phyloP scores from a whole-genome alignment of 53 echinoderm and acorn worm genomes.

The Holothuria scabra region DNA sequence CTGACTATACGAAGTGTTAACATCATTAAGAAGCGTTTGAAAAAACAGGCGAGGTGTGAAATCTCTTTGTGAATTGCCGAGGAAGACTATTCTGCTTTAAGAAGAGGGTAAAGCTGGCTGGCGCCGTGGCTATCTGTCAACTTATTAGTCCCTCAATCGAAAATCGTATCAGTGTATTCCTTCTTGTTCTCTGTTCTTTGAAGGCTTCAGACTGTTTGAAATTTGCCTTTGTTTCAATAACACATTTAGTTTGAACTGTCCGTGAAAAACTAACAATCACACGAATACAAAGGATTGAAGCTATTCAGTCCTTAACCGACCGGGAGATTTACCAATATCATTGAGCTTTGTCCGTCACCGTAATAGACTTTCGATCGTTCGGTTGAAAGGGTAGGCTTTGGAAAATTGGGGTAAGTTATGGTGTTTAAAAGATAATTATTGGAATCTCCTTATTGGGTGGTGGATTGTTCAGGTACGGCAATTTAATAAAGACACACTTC shows the following conservation, averaged over 20 bases:
- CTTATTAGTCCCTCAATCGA: constrained; percentile 73
- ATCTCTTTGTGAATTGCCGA: constrained; percentile 71
- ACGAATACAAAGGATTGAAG: constrained; percentile 6
- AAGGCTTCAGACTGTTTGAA: constrained; percentile 43
- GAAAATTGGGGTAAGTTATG: constrained; percentile 6
- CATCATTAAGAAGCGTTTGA: constrained; percentile 99
- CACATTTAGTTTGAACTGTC: constrained; percentile 47
- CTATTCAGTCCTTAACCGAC: too few species aligned
- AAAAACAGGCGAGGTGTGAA: constrained; percentile 99
- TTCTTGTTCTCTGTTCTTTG: constrained; percentile 2
- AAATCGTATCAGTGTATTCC: constrained; percentile 3
- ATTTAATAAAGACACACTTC: too few species aligned
- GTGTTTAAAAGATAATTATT: too few species aligned
- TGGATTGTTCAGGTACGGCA: too few species aligned
- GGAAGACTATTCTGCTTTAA: constrained; percentile 80
- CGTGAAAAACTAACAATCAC: constrained; percentile 45
- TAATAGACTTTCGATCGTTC: constrained; percentile 36
- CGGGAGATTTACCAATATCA: too few species aligned
- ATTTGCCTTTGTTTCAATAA: constrained; percentile 41
- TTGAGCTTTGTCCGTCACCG: constrained; percentile 12
- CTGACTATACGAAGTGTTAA: constrained; percentile 99
- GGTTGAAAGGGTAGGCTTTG: background rate
- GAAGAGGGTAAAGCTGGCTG: constrained; percentile 76
- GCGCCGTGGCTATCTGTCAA: constrained; percentile 79
- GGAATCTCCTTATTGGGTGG: too few species aligned